Percentiles rank a stretch among this genome's conserved stretches.
Conservation (phyloP, 2,113 vertebrate species). For the Microcebus tavaratra region DNA sequence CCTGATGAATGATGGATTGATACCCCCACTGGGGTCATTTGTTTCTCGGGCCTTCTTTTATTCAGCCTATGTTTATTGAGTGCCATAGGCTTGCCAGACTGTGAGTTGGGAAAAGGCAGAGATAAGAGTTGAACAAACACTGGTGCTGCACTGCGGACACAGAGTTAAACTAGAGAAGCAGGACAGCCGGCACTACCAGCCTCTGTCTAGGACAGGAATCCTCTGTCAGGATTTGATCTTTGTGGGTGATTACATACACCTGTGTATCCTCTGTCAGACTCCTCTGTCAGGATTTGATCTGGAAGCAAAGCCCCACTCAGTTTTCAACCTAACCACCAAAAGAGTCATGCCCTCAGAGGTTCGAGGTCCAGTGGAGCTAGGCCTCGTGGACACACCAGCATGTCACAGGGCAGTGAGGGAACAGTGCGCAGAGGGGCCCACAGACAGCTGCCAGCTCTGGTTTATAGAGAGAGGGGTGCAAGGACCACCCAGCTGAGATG, state of each 20-base stretch:
- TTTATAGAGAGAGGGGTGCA: background rate
- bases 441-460: no score
- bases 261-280: background rate
- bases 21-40: background rate
- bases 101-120: background rate
- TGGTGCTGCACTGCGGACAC: no score
- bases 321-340: background rate
- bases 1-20: background rate
- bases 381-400: background rate
- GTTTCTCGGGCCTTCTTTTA: background rate
- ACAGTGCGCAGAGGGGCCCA: background rate
- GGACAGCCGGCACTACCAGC: no score
- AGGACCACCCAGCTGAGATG: background rate
- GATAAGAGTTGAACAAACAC: background rate
- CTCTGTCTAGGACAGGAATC: background rate
- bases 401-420: background rate
- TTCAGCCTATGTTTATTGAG: background rate
- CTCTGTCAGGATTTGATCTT: no score
- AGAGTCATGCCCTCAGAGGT: background rate
- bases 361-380: background rate
- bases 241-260: no score
- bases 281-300: background rate
- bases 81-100: background rate
- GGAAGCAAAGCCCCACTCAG: background rate
- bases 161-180: background rate